Percentiles rank a stretch among this genome's conserved stretches.
Evolutionary conservation across 2,113 vertebrate genomes (phyloP).

Genomic region (Vulpes vulpes): DNA sequence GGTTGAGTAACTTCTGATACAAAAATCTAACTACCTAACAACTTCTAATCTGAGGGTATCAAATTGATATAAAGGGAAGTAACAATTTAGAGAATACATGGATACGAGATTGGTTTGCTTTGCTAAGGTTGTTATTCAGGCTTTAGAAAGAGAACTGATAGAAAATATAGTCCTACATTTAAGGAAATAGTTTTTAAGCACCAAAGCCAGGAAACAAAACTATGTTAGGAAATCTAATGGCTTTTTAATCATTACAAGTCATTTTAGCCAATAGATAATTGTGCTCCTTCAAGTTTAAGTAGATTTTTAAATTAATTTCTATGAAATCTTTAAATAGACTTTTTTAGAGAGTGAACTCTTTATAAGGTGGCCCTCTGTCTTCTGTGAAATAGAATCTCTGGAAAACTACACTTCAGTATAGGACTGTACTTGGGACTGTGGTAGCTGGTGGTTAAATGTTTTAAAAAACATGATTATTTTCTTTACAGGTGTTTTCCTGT

Average conservation of each 20-base stretch:
- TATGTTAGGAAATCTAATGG: conserved; percentile 39
- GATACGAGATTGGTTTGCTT: conserved; percentile 57
- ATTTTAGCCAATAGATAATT: conserved; percentile 61
- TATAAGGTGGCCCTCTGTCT: background rate
- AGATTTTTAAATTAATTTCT: conserved; percentile 54
- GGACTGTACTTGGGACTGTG: background rate
- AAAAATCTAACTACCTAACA: conserved; percentile 70
- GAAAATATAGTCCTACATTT: conserved; percentile 57
- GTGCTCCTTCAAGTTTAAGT: conserved; percentile 28
- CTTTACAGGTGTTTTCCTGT: background rate
- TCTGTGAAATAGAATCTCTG: conserved; percentile 19
- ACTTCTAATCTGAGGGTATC: conserved; percentile 65
- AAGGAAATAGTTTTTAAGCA: conserved; percentile 58
- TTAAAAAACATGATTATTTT: conserved; percentile 9
- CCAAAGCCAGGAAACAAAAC: conserved; percentile 43
- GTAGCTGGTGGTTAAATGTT: conserved; percentile 21
- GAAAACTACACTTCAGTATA: background rate
- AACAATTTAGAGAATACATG: conserved; percentile 58
- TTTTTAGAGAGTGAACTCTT: conserved; percentile 57
- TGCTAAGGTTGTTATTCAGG: conserved; percentile 40
- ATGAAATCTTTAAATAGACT: conserved; percentile 41
- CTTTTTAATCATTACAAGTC: conserved; percentile 53
- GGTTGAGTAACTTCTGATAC: conserved; percentile 79
- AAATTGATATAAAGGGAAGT: conserved; percentile 67
- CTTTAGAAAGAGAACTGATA: conserved; percentile 39